Conservation (phyloP, 2,888 invertebrate species). For the Ephialtes manifestator region DNA sequence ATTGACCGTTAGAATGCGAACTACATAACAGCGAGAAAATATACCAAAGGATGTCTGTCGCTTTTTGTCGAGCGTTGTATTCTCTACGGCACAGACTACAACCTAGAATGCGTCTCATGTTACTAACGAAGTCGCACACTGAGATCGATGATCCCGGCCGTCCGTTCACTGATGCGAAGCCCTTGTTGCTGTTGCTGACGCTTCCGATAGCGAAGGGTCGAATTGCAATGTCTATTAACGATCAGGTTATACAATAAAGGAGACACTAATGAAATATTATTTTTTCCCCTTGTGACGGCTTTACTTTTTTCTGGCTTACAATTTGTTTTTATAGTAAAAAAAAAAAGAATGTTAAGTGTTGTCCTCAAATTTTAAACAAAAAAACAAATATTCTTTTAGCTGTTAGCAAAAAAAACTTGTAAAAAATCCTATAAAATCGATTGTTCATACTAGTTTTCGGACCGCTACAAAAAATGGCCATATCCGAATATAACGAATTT, state of each 20-base stretch:
- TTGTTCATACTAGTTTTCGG: too few species aligned
- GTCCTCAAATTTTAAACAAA: too few species aligned
- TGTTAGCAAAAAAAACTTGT: too few species aligned
- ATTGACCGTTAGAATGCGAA: slow-evolving; percentile 59
- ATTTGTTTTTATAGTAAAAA: not conserved
- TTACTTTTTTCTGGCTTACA: not conserved
- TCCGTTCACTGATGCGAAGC: slow-evolving; percentile 35
- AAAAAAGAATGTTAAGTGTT: too few species aligned
- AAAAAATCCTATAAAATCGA: too few species aligned
- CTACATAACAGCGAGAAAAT: slow-evolving; percentile 44
- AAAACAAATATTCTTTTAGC: too few species aligned
- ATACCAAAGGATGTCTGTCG: slow-evolving; percentile 30
- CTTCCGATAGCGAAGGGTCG: not conserved
- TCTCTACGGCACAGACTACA: slow-evolving; percentile 23
- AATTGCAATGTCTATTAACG: slow-evolving; percentile 19
- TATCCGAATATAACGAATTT: too few species aligned
- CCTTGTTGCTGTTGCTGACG: not conserved
- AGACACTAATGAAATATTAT: not conserved
- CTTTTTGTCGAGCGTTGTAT: slow-evolving; percentile 35
- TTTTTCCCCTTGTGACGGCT: not conserved
- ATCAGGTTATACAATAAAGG: slow-evolving; percentile 15
- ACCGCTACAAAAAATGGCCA: too few species aligned
- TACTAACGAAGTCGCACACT: slow-evolving; percentile 63
- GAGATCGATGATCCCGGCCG: slow-evolving; percentile 62
- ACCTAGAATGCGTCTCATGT: slow-evolving; percentile 51